A percentile compares a stretch with the other conserved stretches of the same genome.
Evolutionary conservation across 2,113 vertebrate genomes (phyloP).

Genomic region (Pterocles burchelli): DNA sequence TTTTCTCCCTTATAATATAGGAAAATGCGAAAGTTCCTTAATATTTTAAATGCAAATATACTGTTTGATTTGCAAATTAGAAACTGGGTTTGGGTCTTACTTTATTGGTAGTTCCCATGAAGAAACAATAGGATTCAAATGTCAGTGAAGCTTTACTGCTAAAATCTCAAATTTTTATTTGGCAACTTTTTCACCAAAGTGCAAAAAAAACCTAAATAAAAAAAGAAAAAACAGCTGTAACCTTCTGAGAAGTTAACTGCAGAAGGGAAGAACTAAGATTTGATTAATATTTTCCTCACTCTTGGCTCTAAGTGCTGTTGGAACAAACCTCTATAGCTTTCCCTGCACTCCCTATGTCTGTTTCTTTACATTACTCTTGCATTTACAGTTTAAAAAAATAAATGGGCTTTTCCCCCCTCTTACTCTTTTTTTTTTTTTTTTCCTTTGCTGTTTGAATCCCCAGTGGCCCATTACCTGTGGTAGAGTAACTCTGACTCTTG

Average conservation of each 20-base stretch:
- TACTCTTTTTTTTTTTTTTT: neutral
- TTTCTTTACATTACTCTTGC: neutral
- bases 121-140: neutral
- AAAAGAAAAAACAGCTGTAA: fast-evolving
- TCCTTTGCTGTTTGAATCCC: neutral
- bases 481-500: neutral
- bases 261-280: neutral
- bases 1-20: neutral
- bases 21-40: neutral
- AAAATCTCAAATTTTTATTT: neutral
- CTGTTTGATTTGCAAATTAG: neutral
- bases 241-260: neutral
- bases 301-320: neutral
- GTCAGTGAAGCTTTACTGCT: neutral
- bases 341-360: fast-evolving
- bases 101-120: neutral
- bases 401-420: fast-evolving
- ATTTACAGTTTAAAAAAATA: neutral
- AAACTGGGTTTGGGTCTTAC: neutral
- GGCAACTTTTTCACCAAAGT: neutral
- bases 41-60: neutral
- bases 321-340: neutral
- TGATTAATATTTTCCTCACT: neutral
- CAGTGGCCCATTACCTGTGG: neutral
- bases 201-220: no score